Evolutionary conservation across 1,140 invertebrate genomes (phyloP).

Genomic region (Colletes gigas): DNA sequence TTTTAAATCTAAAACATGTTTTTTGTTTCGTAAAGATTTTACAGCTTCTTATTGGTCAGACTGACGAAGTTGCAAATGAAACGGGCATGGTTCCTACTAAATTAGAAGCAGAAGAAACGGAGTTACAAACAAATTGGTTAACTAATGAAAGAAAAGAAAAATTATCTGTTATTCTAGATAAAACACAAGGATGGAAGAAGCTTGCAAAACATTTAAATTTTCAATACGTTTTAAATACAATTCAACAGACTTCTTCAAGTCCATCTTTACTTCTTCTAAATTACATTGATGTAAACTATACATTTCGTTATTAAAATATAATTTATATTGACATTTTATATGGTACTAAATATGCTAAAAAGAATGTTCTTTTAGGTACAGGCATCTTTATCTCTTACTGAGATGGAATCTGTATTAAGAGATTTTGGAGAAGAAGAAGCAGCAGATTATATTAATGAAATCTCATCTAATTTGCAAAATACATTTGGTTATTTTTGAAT

Average conservation of each 20-base stretch:
- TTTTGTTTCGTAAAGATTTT: constrained; percentile 60
- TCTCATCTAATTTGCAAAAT: constrained; percentile 18
- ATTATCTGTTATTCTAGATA: constrained; percentile 70
- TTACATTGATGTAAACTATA: constrained; percentile 62
- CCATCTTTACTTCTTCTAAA: constrained; percentile 63
- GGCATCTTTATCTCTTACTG: constrained; percentile 17
- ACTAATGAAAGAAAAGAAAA: constrained; percentile 57
- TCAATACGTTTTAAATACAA: constrained; percentile 66
- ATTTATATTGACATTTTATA: background rate
- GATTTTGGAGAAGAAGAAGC: constrained; percentile 52
- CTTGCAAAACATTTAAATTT: constrained; percentile 71
- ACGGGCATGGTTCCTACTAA: constrained; percentile 35
- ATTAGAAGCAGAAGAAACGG: constrained; percentile 54
- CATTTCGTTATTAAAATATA: background rate
- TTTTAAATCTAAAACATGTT: constrained; percentile 16
- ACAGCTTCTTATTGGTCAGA: constrained; percentile 49
- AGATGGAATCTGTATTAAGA: constrained; percentile 40
- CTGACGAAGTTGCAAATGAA: background rate
- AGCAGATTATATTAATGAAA: constrained; percentile 27
- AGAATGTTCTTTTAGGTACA: constrained; percentile 41
- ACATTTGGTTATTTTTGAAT: background rate
- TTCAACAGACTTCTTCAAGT: constrained; percentile 56
- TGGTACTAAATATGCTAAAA: background rate
- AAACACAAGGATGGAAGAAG: constrained; percentile 74
- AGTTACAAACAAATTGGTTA: constrained; percentile 47